phyloP scores from a whole-genome alignment of 2,888 invertebrate species.

The Andrena minutula region DNA sequence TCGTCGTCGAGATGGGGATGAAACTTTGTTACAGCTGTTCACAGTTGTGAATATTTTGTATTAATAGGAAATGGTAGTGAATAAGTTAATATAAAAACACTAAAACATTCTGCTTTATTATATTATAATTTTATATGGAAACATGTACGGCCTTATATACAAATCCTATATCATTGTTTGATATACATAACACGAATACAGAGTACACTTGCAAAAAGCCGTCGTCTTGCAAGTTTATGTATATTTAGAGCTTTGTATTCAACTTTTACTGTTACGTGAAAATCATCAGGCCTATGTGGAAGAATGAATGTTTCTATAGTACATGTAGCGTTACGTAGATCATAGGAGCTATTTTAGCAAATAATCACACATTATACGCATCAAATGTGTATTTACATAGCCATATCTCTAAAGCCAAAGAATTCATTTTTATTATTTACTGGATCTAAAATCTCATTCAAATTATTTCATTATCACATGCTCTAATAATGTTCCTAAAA shows the following conservation, averaged over 20 bases:
- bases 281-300: constrained; percentile 26
- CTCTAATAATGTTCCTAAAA: constrained; percentile 9
- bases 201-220: constrained; percentile 21
- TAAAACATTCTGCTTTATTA: constrained; percentile 41
- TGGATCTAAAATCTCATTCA: constrained; percentile 3
- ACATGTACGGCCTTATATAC: constrained; percentile 35
- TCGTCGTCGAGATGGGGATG: not conserved
- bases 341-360: constrained; percentile 35
- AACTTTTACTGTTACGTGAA: constrained; percentile 28
- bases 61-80: constrained; percentile 57
- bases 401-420: constrained; percentile 37
- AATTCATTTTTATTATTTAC: constrained; percentile 24
- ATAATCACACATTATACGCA: constrained; percentile 24
- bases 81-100: constrained; percentile 61
- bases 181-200: constrained; percentile 26
- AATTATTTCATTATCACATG: not conserved
- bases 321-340: constrained; percentile 28
- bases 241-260: constrained; percentile 26
- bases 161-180: constrained; percentile 41
- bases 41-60: constrained; percentile 7
- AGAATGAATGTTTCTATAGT: constrained; percentile 36
- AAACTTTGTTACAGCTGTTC: constrained; percentile 26
- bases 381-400: constrained; percentile 23
- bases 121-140: constrained; percentile 44
- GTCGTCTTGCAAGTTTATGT: constrained; percentile 1